phyloP scores from a whole-genome alignment of 2,797 vertebrate genomes.

The Argentina silus region DNA sequence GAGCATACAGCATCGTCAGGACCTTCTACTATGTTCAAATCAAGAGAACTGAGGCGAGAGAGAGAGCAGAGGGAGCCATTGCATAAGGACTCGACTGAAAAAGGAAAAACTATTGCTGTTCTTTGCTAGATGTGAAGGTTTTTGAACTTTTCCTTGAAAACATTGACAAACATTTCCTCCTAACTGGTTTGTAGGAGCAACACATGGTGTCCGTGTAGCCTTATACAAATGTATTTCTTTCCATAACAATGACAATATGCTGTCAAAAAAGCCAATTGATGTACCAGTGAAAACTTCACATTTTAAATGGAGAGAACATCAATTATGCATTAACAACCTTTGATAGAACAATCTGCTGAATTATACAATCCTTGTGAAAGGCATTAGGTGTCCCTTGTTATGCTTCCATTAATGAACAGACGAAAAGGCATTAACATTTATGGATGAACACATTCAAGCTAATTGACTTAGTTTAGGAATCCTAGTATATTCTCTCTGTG shows the following conservation, averaged over 20 bases:
- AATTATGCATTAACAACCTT: constrained; percentile 1
- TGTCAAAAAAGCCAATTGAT: neutral
- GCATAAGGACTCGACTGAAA: neutral
- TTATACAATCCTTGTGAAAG: neutral
- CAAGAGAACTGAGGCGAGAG: neutral
- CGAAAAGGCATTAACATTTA: no score
- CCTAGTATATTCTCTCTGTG: no score
- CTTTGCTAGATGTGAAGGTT: constrained; percentile 4
- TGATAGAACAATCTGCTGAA: neutral
- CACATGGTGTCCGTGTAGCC: neutral
- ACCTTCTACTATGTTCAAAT: no score
- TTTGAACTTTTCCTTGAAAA: constrained; percentile 26
- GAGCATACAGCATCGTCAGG: no score
- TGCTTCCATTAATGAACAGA: no score
- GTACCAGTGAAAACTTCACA: neutral
- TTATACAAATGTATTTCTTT: neutral
- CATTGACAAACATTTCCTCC: constrained; percentile 15
- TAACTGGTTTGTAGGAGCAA: neutral
- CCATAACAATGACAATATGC: neutral
- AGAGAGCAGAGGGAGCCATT: constrained; percentile 5
- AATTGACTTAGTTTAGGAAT: neutral
- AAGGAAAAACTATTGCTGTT: neutral
- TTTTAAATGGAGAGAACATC: neutral
- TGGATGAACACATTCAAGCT: neutral
- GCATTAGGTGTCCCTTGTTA: no score